Percentiles rank a stretch among this genome's conserved stretches.
These are phyloP conservation scores for Deilephila elpenor DNA, from an alignment of 2,888 invertebrate genomes.

Conservation along the genomic window DNA sequence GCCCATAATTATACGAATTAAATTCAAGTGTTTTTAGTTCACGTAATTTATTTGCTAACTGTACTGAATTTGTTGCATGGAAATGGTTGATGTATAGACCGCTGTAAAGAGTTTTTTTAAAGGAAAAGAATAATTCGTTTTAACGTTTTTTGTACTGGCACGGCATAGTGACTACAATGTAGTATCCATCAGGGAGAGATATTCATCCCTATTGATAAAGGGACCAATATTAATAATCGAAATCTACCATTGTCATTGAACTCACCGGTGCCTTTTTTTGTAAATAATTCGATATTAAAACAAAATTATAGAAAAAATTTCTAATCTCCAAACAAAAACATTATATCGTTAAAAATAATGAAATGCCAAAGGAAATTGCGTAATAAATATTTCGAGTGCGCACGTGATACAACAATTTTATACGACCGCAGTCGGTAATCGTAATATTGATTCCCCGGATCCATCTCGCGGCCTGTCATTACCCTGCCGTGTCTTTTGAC, in stretches of 20 bases:
- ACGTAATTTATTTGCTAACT: conserved; percentile 33
- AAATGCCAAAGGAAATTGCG: conserved; percentile 56
- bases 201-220: too few relatives aligned
- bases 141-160: neutral
- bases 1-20: conserved; percentile 40
- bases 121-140: neutral
- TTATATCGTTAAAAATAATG: conserved; percentile 44
- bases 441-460: conserved; percentile 65
- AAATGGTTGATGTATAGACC: neutral
- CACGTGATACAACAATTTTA: conserved; percentile 63
- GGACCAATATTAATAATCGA: too few relatives aligned
- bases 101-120: neutral
- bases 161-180: too few relatives aligned
- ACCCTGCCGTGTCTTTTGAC: conserved; percentile 77
- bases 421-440: conserved; percentile 49
- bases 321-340: conserved; percentile 17
- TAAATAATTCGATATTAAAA: neutral
- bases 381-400: conserved; percentile 60
- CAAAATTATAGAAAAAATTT: neutral
- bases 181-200: too few relatives aligned
- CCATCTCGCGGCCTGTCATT: conserved; percentile 72
- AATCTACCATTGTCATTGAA: neutral
- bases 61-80: conserved; percentile 23
- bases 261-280: neutral
- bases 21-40: conserved; percentile 25